phyloP scores from a whole-genome alignment of 2,113 vertebrate species.

The Indicator indicator region DNA sequence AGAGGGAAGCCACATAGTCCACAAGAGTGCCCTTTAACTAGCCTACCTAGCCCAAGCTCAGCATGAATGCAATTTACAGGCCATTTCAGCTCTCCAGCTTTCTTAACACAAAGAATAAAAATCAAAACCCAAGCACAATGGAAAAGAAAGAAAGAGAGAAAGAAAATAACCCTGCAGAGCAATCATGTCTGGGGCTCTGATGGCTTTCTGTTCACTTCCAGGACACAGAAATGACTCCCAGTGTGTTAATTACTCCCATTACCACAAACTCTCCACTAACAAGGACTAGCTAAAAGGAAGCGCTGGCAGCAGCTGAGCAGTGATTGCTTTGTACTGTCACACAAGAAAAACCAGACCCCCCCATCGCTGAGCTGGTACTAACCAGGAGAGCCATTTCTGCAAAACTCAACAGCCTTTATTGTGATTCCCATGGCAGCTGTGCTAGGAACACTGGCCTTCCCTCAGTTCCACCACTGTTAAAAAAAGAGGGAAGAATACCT shows the following conservation, averaged over 20 bases:
- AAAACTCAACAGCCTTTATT: constrained; percentile 36
- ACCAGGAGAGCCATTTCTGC: constrained; percentile 13
- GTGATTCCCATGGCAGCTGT: constrained; percentile 26
- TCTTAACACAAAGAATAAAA: constrained; percentile 78
- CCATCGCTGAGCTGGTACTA: background rate
- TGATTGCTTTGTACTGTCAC: constrained; percentile 32
- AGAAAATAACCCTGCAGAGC: constrained; percentile 79
- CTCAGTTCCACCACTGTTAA: background rate
- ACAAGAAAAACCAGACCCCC: constrained; percentile 28
- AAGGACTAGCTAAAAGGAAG: constrained; percentile 66
- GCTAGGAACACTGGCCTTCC: constrained; percentile 19
- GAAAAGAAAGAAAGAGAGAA: constrained; percentile 67
- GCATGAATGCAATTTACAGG: constrained; percentile 77
- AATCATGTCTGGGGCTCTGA: constrained; percentile 77
- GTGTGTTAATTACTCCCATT: constrained; percentile 82
- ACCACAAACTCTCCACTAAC: constrained; percentile 79
- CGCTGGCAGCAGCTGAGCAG: constrained; percentile 58
- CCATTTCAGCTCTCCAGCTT: constrained; percentile 78
- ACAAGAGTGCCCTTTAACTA: constrained; percentile 74
- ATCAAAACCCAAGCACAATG: constrained; percentile 77
- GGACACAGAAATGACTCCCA: constrained; percentile 76
- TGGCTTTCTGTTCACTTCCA: constrained; percentile 78
- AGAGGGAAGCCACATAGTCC: constrained; percentile 64
- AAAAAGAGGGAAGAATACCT: constrained; percentile 24
- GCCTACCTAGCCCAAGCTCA: constrained; percentile 71